Conservation (phyloP, 1,140 invertebrate genomes). For the Eufriesea mexicana region DNA sequence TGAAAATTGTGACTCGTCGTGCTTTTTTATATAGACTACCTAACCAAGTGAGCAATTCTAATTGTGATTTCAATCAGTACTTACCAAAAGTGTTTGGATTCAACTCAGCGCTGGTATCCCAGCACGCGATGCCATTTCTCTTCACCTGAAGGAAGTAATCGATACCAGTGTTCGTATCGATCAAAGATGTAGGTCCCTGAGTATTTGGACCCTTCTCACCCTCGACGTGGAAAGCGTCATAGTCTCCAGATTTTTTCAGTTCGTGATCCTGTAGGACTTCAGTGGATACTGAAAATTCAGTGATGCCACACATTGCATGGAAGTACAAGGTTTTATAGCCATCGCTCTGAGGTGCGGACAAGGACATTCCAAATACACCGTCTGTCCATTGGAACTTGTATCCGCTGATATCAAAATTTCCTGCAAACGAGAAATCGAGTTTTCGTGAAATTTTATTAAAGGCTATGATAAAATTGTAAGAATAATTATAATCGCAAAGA, state of each 20-base stretch:
- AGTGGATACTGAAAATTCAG: conserved; percentile 89
- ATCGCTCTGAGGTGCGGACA: conserved; percentile 84
- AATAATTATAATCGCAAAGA: too few species aligned
- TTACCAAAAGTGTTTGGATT: conserved; percentile 78
- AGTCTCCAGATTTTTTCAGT: conserved; percentile 77
- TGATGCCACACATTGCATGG: conserved; percentile 88
- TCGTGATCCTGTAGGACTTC: conserved; percentile 87
- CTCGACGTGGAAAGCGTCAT: conserved; percentile 79
- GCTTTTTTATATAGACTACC: too few species aligned
- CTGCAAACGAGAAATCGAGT: conserved; percentile 51
- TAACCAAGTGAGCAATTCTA: too few species aligned
- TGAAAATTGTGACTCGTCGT: too few species aligned
- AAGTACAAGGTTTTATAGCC: conserved; percentile 88
- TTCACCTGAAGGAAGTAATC: conserved; percentile 87
- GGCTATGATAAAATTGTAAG: too few species aligned
- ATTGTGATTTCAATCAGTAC: conserved; percentile 31
- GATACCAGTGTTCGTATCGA: conserved; percentile 84
- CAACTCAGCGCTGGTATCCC: conserved; percentile 85
- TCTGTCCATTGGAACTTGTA: conserved; percentile 91
- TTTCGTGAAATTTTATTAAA: not conserved
- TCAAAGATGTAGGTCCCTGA: conserved; percentile 83
- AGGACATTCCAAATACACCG: conserved; percentile 87
- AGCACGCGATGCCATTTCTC: conserved; percentile 87
- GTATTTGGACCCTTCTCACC: conserved; percentile 84
- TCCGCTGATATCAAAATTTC: conserved; percentile 87